A percentile compares a stretch with the other conserved stretches of the same genome.
These are phyloP conservation scores for Lophochroa leadbeateri DNA, from an alignment of 2,113 vertebrate species.

Conservation along the genomic window DNA sequence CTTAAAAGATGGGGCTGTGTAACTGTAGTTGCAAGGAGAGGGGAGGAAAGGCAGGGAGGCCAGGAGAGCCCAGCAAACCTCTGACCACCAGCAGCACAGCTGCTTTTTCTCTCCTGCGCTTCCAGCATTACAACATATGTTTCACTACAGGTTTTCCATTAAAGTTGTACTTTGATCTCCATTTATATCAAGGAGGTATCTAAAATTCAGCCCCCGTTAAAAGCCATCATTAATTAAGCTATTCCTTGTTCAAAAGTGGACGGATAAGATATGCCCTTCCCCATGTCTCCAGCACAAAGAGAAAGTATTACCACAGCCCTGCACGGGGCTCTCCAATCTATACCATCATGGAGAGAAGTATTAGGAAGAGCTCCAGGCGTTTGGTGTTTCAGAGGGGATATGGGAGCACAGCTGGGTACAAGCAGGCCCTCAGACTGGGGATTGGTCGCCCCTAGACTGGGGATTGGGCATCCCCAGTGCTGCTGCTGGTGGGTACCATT, in stretches of 20 bases:
- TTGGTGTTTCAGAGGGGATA: neutral
- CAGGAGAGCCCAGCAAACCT: neutral
- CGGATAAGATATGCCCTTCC: neutral
- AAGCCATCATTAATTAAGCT: neutral
- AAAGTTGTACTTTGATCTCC: neutral
- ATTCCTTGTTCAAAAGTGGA: fast-evolving
- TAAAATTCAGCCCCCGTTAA: neutral
- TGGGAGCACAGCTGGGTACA: fast-evolving
- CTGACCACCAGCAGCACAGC: neutral
- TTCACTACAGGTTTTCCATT: neutral
- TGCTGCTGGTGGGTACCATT: neutral
- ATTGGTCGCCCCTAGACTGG: neutral
- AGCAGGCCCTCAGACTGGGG: neutral
- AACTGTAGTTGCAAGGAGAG: neutral
- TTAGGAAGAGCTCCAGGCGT: neutral
- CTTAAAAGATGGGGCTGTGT: neutral
- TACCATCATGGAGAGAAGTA: neutral
- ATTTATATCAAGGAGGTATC: neutral
- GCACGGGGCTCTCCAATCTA: neutral
- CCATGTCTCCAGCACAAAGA: neutral
- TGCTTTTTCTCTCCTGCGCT: neutral
- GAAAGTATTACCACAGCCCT: neutral
- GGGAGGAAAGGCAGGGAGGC: neutral
- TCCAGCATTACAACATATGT: fast-evolving
- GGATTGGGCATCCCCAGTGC: neutral